A percentile compares a stretch with the other conserved stretches of the same genome.
Evolutionary conservation across 53 echinoderm and acorn worm species (phyloP).

Genomic region (Zoroaster sp.): DNA sequence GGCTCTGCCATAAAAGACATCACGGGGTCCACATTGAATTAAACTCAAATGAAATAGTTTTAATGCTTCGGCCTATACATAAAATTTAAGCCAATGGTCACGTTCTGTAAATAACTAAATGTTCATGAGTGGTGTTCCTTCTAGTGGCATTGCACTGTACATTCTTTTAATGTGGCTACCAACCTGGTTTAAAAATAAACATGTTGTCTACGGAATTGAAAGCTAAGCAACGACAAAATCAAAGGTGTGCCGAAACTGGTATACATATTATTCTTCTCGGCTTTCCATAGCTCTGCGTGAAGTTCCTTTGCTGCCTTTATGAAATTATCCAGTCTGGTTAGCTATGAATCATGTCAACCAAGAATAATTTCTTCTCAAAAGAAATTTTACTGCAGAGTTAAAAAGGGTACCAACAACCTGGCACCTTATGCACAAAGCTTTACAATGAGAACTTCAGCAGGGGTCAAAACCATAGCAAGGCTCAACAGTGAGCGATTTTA

Average conservation of each 20-base stretch:
- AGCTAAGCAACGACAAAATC: no score
- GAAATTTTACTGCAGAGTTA: neutral
- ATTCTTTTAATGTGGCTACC: no score
- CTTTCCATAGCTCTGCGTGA: neutral
- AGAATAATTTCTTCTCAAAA: neutral
- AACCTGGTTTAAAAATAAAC: no score
- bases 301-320: neutral
- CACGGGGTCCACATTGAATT: no score
- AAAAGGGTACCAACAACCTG: neutral
- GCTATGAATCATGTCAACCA: neutral
- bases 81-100: no score
- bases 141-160: no score
- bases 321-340: neutral
- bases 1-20: no score
- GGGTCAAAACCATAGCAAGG: neutral
- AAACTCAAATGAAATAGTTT: no score
- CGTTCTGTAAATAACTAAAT: no score
- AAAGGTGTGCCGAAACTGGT: neutral
- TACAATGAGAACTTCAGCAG: neutral
- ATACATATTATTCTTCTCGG: neutral
- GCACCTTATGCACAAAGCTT: neutral
- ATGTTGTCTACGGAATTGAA: no score
- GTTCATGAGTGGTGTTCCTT: no score
- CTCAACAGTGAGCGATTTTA: neutral
- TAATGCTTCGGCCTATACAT: no score